phyloP scores from a whole-genome alignment of 2,113 vertebrate genomes.

The Mugil cephalus region DNA sequence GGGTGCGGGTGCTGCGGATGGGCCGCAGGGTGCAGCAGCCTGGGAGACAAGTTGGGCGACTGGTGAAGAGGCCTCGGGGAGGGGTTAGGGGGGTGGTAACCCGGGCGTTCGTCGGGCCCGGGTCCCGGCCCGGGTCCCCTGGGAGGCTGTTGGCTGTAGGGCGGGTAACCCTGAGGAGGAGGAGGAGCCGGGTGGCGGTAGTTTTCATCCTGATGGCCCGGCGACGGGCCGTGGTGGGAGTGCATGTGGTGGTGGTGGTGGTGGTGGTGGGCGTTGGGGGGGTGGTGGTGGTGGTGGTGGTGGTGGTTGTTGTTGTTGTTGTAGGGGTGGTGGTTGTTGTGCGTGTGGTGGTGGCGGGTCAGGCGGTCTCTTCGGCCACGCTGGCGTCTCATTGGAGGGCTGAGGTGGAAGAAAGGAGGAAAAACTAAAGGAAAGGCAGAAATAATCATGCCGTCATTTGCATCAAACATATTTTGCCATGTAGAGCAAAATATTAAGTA shows the following conservation, averaged over 20 bases:
- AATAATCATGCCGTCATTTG: constrained; percentile 1
- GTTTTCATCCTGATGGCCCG: constrained; percentile 94
- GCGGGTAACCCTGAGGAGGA: constrained; percentile 82
- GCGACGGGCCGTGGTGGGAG: constrained; percentile 79
- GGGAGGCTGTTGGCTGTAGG: constrained; percentile 90
- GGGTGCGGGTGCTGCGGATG: constrained; percentile 74
- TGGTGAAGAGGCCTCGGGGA: constrained; percentile 92
- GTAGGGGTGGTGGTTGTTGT: constrained; percentile 61
- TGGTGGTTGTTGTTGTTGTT: constrained; percentile 45
- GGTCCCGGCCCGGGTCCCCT: constrained; percentile 75
- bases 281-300: constrained; percentile 50
- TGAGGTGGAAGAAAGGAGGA: constrained; percentile 59
- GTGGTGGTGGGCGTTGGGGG: constrained; percentile 50
- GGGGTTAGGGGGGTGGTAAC: constrained; percentile 93
- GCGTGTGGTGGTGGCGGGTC: constrained; percentile 88
- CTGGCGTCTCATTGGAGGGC: constrained; percentile 96
- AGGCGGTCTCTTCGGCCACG: constrained; percentile 94
- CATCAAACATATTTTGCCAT: background rate
- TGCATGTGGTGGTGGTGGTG: constrained; percentile 72
- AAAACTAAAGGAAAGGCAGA: constrained; percentile 1
- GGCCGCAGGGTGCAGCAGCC: constrained; percentile 75
- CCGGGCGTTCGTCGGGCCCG: constrained; percentile 88
- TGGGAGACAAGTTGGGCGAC: constrained; percentile 79
- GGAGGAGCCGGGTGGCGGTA: constrained; percentile 88
- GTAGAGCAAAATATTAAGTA: background rate